phyloP scores from a whole-genome alignment of 2,797 vertebrate species.

The Lepilemur ruficaudatus region DNA sequence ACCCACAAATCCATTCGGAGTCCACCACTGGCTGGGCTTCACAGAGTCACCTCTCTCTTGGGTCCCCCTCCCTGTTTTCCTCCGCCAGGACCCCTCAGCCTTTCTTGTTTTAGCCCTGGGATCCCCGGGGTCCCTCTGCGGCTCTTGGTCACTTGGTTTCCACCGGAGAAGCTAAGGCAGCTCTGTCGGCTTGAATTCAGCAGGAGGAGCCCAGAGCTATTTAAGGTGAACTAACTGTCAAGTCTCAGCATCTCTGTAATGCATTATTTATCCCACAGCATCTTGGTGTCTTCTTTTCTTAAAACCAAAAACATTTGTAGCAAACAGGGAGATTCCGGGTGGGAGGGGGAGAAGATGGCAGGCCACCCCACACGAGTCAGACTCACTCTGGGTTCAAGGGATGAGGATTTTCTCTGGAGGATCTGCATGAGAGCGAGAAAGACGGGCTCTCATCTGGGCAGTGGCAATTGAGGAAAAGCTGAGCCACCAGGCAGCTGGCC shows the following conservation, averaged over 20 bases:
- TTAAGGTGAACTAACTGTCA: background rate
- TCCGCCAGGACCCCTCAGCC: background rate
- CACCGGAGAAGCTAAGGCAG: background rate
- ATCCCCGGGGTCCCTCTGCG: background rate
- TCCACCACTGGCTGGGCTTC: background rate
- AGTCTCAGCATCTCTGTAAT: background rate
- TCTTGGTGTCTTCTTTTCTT: background rate
- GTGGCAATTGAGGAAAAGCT: background rate
- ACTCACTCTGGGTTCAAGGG: background rate
- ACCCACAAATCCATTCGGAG: background rate
- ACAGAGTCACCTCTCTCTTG: background rate
- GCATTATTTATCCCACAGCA: background rate
- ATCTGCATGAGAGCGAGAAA: background rate
- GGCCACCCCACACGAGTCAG: background rate
- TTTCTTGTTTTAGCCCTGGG: background rate
- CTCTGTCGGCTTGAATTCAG: background rate
- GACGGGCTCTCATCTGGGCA: background rate
- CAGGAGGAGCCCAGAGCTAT: background rate
- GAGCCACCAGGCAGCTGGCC: background rate
- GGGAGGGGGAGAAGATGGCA: background rate
- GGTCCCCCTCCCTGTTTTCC: background rate
- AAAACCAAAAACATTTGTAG: background rate
- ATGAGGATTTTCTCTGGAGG: background rate
- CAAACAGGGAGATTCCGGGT: no score
- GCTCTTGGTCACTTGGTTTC: background rate